Evolutionary conservation across 53 echinoderm and acorn worm genomes (phyloP), one percentile per base, ranked within the genome.

Genomic region (Antedon mediterranea): DNA sequence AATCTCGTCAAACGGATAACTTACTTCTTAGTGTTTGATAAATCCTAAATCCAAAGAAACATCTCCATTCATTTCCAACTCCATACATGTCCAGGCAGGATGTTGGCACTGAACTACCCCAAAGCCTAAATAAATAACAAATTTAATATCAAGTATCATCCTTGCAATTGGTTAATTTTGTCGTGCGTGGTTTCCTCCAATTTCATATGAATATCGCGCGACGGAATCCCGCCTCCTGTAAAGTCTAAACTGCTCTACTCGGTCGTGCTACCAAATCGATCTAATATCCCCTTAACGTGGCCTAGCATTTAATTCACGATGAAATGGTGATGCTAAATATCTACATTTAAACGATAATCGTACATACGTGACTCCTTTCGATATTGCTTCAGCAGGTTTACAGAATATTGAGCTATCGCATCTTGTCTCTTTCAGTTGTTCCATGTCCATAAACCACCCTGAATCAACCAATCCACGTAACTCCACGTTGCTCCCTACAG

Each of bases 381-480:
- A 83, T 33, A 94, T 78, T 3, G 91, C 87, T 31, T 82, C 81
- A 0, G 95, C 75, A 0, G 95, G 95, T 37, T 87, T 85, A 77
- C 95, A 94, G 34, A 83, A 88, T 0, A 93, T 77, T 3, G 83
- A 87, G 28, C 82, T 81, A 0, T 71, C 79, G 72, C 95, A 94
- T 30, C 88, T 86, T 28, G 73, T 74, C 71, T 30, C 34, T 23
- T 79, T 71, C 27, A 84, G 70, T 15, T 78, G 82, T 29, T 89
- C 87, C 15, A 87, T 85, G 34, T 94, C 91, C 74, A 94, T 75
- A 73, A 94, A 94, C 95, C 95, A 94, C 0, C 95, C 95, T 0
- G 95, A 91, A 34, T 94, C 94, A 30, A 87, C 83, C 30, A 94
- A 77, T 4, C 94, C 94, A 0, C 89, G 78, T 20, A 94, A 85